phyloP scores from a whole-genome alignment of 1,140 invertebrate genomes.

The Nixonia krombeini region DNA sequence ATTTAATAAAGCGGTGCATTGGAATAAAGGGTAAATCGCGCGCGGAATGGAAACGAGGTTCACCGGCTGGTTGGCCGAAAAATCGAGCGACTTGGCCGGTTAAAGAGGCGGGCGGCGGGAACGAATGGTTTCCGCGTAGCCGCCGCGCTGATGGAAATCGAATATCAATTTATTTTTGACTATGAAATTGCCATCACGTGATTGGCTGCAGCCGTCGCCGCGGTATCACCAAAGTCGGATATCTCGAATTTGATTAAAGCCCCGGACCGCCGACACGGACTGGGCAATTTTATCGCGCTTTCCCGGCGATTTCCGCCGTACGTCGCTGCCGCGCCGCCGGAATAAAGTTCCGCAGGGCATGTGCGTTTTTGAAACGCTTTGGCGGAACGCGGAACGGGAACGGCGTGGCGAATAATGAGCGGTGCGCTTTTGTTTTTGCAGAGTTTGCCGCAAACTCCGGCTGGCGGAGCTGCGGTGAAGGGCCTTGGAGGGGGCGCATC shows the following conservation, averaged over 20 bases:
- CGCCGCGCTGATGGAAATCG: conserved; percentile 31
- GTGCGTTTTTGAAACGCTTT: neutral
- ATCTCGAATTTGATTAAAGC: conserved; percentile 41
- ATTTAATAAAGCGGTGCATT: conserved; percentile 20
- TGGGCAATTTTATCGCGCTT: too few species aligned
- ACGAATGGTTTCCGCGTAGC: conserved; percentile 13
- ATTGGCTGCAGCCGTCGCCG: conserved; percentile 26
- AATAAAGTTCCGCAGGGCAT: too few species aligned
- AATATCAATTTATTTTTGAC: conserved; percentile 45
- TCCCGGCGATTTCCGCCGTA: too few species aligned
- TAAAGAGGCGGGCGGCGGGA: conserved; percentile 23
- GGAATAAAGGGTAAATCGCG: conserved; percentile 13
- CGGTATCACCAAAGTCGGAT: conserved; percentile 16
- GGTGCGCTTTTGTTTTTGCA: conserved; percentile 66
- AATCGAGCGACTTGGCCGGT: too few species aligned
- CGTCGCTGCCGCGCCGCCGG: too few species aligned
- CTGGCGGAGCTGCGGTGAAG: conserved; percentile 64
- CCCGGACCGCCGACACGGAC: conserved; percentile 15
- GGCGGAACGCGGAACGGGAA: too few species aligned
- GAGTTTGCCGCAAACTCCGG: conserved; percentile 73
- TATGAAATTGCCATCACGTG: conserved; percentile 36
- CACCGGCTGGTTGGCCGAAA: neutral
- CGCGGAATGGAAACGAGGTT: conserved; percentile 20
- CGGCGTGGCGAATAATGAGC: too few species aligned
- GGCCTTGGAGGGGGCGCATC: conserved; percentile 55